Conservation (phyloP, 2,113 vertebrate genomes). For the Rhineura floridana region DNA sequence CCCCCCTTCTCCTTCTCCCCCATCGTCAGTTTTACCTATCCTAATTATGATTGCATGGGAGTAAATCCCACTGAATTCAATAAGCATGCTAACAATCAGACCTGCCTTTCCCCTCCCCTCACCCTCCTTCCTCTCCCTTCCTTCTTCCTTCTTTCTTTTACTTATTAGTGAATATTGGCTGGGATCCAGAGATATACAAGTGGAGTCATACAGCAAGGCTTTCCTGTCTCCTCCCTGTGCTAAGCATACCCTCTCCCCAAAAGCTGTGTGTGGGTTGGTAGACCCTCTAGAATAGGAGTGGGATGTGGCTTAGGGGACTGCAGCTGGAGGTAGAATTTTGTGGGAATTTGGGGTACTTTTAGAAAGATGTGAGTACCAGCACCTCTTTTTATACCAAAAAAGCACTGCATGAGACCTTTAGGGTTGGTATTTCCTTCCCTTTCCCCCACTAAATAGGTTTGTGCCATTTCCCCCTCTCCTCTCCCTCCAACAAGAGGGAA, state of each 20-base stretch:
- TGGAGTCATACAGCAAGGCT: not conserved
- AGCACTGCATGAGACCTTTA: too few relatives aligned
- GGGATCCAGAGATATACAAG: not conserved
- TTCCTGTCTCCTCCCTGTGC: not conserved
- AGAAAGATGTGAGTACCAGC: too few relatives aligned
- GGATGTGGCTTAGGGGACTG: not conserved
- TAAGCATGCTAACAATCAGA: too few relatives aligned
- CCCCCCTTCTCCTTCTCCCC: too few relatives aligned
- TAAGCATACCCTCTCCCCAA: not conserved
- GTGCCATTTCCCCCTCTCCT: not conserved
- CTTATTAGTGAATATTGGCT: not conserved
- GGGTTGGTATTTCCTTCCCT: too few relatives aligned
- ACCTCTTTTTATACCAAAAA: too few relatives aligned
- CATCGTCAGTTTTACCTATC: too few relatives aligned
- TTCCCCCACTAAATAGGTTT: not conserved
- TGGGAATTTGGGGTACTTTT: not conserved
- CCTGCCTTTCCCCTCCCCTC: too few relatives aligned
- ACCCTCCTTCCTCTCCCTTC: too few relatives aligned
- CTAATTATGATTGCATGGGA: too few relatives aligned
- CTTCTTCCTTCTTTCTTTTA: too few relatives aligned
- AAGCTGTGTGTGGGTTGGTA: not conserved
- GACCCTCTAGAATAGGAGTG: not conserved
- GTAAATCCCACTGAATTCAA: too few relatives aligned
- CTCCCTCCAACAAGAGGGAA: not conserved
- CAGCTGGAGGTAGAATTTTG: not conserved